Evolutionary conservation across 2,113 vertebrate species (phyloP).

Genomic region (Rana temporaria): DNA sequence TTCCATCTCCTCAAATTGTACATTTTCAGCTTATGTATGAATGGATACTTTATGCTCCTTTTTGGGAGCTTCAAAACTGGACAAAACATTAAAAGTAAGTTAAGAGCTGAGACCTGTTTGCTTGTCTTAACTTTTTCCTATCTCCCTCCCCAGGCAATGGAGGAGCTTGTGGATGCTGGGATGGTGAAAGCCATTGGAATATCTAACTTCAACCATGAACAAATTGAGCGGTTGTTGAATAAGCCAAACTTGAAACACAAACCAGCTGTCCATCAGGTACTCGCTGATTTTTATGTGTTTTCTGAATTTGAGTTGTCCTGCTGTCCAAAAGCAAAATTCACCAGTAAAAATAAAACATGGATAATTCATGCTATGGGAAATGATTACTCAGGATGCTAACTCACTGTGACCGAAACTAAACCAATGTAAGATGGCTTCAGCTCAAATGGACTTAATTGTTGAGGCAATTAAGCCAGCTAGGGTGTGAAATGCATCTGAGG

Average conservation of each 20-base stretch:
- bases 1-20: not conserved
- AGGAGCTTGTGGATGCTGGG: slow-evolving; percentile 87
- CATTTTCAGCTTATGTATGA: not conserved
- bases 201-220: slow-evolving; percentile 91
- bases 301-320: not conserved
- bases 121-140: too few relatives aligned
- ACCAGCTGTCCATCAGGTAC: slow-evolving; percentile 89
- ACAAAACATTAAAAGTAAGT: not conserved
- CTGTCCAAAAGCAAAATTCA: not conserved
- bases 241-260: slow-evolving; percentile 90
- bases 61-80: too few relatives aligned
- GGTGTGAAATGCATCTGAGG: too few relatives aligned
- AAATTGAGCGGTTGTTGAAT: slow-evolving; percentile 85
- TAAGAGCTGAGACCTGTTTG: not conserved
- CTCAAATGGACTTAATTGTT: too few relatives aligned
- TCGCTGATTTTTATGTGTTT: not conserved
- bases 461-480: too few relatives aligned
- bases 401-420: too few relatives aligned
- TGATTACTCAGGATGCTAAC: too few relatives aligned
- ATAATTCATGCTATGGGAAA: not conserved
- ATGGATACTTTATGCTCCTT: not conserved
- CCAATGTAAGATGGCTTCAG: too few relatives aligned
- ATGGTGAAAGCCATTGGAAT: slow-evolving; percentile 89
- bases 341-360: not conserved
- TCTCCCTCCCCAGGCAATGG: slow-evolving; percentile 80